phyloP scores from a whole-genome alignment of 1,140 invertebrate genomes.

The Rhynchophorus ferrugineus region DNA sequence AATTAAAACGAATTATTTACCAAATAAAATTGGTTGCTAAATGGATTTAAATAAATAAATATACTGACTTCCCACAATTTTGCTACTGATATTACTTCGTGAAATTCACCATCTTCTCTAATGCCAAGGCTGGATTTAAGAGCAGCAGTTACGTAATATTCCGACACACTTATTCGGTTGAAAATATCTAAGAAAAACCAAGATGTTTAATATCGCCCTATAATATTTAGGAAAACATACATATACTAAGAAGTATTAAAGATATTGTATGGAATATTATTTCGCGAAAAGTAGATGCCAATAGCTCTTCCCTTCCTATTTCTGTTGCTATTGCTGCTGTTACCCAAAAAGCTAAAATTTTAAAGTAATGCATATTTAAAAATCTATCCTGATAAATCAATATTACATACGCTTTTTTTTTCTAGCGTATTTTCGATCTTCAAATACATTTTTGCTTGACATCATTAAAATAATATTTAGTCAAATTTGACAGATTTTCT shows the following conservation, averaged over 20 bases:
- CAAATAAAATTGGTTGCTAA: not conserved
- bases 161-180: not conserved
- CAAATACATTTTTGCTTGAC: too few relatives aligned
- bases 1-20: not conserved
- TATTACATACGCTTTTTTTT: too few relatives aligned
- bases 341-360: conserved; percentile 24
- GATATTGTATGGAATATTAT: conserved; percentile 24
- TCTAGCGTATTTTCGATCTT: too few relatives aligned
- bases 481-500: too few relatives aligned
- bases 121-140: not conserved
- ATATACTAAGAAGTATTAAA: conserved; percentile 22
- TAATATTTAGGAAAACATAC: conserved; percentile 4
- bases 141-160: not conserved
- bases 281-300: conserved; percentile 23
- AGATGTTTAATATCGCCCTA: not conserved
- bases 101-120: not conserved
- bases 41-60: not conserved
- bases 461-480: too few relatives aligned
- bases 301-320: conserved; percentile 16
- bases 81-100: not conserved
- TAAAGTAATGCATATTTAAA: not conserved
- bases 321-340: conserved; percentile 29
- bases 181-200: not conserved
- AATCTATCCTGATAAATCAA: not conserved
- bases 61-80: not conserved